A percentile compares a stretch with the other conserved stretches of the same genome.
Conservation (phyloP, 2,888 invertebrate species). For the Mythimna impura region DNA sequence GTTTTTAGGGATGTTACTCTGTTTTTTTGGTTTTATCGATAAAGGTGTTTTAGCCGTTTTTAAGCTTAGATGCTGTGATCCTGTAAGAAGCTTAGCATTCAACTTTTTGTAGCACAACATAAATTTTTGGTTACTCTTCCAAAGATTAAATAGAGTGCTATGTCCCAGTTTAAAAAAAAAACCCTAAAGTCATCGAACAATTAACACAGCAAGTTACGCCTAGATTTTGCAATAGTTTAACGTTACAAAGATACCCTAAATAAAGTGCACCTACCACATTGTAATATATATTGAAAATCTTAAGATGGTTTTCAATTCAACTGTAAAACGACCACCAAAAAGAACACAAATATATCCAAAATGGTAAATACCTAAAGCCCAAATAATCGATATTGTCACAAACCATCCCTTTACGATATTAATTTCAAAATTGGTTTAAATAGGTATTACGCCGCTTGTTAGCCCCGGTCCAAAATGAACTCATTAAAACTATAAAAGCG, state of each 20-base stretch:
- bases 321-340: no score
- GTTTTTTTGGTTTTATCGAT: slow-evolving; percentile 39
- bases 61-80: neutral
- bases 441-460: slow-evolving; percentile 90
- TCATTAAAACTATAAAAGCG: slow-evolving; percentile 94
- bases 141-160: neutral
- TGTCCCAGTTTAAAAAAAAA: neutral
- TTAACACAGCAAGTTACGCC: neutral
- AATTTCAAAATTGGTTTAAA: slow-evolving; percentile 91
- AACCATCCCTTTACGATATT: slow-evolving; percentile 83
- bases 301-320: no score
- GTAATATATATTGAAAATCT: no score
- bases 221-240: neutral
- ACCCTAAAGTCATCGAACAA: neutral
- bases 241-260: neutral
- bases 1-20: slow-evolving; percentile 75
- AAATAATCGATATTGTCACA: slow-evolving; percentile 71
- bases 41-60: neutral
- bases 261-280: neutral
- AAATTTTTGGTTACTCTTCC: neutral
- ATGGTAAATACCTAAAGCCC: slow-evolving; percentile 7
- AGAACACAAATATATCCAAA: neutral
- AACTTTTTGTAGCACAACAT: neutral
- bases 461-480: slow-evolving; percentile 92
- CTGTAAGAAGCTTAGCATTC: neutral